These are phyloP conservation scores for Halisarca cf. caerulea DNA, from an alignment of 37 sponge, comb jelly and placozoan genomes.

Conservation along the genomic window DNA sequence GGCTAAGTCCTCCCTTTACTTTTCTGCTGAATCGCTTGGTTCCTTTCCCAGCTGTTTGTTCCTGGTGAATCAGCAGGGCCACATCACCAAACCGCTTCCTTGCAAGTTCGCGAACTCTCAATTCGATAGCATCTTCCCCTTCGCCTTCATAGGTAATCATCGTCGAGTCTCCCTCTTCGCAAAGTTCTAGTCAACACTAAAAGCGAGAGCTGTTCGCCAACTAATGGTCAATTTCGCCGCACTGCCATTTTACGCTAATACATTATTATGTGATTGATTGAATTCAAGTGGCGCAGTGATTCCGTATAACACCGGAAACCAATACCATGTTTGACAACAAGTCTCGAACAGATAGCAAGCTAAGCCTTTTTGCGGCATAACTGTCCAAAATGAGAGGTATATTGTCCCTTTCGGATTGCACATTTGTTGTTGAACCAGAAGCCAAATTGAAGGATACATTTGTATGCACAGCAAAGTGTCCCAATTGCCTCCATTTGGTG, in stretches of 20 bases:
- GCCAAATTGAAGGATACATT: no score
- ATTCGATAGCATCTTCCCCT: not conserved
- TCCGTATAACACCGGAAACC: not conserved
- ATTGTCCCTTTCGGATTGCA: no score
- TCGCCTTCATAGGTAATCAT: not conserved
- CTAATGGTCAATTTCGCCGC: no score
- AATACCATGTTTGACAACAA: not conserved
- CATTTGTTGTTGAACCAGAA: no score
- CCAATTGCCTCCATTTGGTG: not conserved
- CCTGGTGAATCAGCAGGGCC: not conserved
- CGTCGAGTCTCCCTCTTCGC: no score
- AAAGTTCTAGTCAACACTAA: no score
- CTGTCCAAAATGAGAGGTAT: not conserved
- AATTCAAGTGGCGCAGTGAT: no score
- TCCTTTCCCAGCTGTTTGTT: not conserved
- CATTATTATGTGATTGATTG: no score
- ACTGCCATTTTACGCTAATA: no score
- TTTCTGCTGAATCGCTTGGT: not conserved
- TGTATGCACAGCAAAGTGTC: no score
- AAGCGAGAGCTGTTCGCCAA: no score
- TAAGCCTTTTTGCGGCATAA: not conserved
- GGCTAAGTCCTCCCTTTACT: not conserved
- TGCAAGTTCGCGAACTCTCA: slow-evolving; percentile 11
- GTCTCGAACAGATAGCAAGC: not conserved
- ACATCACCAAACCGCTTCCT: not conserved